phyloP scores from a whole-genome alignment of 2,113 vertebrate species.

The Archocentrus centrarchus region DNA sequence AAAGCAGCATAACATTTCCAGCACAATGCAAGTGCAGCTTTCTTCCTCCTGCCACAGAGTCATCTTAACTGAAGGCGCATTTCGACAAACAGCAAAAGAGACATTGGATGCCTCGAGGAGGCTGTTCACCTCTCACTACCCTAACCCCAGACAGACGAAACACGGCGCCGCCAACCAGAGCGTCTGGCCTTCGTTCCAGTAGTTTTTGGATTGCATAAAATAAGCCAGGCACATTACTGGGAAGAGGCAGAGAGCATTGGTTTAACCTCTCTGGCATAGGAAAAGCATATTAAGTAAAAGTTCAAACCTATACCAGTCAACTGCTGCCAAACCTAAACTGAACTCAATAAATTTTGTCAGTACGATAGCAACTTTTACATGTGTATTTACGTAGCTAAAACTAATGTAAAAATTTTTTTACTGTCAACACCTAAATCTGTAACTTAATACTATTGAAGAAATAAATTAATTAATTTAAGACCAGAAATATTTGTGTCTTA shows the following conservation, averaged over 20 bases:
- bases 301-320: background rate
- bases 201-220: conserved; percentile 43
- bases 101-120: conserved; percentile 51
- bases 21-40: background rate
- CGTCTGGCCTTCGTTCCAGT: conserved; percentile 47
- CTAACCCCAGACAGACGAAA: conserved; percentile 58
- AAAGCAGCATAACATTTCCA: conserved; percentile 21
- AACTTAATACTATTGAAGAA: conserved; percentile 36
- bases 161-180: conserved; percentile 34
- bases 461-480: conserved; percentile 18
- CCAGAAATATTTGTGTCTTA: conserved; percentile 34
- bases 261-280: conserved; percentile 13
- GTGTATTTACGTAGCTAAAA: background rate
- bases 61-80: conserved; percentile 30
- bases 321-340: background rate
- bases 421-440: background rate
- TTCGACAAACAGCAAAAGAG: conserved; percentile 63
- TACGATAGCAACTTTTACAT: background rate
- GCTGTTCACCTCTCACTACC: conserved; percentile 58
- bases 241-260: conserved; percentile 8
- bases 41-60: background rate
- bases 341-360: background rate
- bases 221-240: conserved; percentile 1
- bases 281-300: conserved; percentile 7
- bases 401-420: too few relatives aligned